A percentile compares a stretch with the other conserved stretches of the same genome.
phyloP scores from a whole-genome alignment of 2,113 vertebrate species.

The Microcebus murinus region DNA sequence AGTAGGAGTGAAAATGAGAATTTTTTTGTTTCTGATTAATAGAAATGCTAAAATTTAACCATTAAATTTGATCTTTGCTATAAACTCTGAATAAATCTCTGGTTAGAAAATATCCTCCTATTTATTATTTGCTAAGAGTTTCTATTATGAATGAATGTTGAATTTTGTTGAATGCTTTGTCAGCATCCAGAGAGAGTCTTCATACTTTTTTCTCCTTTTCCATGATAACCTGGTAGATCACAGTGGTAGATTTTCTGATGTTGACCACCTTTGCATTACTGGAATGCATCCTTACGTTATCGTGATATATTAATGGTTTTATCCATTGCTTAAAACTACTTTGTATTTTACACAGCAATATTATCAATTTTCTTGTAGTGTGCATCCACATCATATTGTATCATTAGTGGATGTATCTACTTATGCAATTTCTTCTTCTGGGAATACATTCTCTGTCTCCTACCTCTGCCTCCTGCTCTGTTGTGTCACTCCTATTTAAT shows the following conservation, averaged over 20 bases:
- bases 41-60: background rate
- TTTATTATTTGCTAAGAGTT: background rate
- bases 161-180: background rate
- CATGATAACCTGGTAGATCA: background rate
- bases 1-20: background rate
- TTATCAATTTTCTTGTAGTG: background rate
- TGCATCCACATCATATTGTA: background rate
- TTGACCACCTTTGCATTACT: background rate
- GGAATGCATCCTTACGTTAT: background rate
- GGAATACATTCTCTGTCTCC: background rate
- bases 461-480: background rate
- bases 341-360: background rate
- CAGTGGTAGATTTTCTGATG: background rate
- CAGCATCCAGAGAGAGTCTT: background rate
- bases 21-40: background rate
- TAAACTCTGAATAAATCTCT: background rate
- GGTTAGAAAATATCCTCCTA: background rate
- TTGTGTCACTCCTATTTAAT: background rate
- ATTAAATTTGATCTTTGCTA: background rate
- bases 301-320: background rate
- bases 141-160: background rate
- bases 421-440: background rate
- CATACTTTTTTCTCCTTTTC: background rate
- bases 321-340: background rate
- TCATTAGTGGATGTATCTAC: too few species aligned